Conservation (phyloP, 2,797 vertebrate species). For the Gadopsis bispinosus region DNA sequence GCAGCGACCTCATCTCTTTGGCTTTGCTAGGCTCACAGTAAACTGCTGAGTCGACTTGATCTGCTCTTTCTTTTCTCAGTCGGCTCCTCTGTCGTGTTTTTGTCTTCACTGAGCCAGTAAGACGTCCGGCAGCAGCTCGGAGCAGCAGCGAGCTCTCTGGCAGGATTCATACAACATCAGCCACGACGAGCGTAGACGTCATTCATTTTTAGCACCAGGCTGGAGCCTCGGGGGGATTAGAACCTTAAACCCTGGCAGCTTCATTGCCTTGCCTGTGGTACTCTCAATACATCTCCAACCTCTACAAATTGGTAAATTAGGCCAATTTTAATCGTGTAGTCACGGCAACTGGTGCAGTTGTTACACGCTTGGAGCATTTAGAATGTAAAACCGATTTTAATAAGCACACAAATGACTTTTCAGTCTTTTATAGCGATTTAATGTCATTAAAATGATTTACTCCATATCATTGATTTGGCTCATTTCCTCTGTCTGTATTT, state of each 20-base stretch:
- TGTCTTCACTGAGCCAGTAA: constrained; percentile 23
- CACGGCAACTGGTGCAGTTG: constrained; percentile 11
- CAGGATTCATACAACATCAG: constrained; percentile 12
- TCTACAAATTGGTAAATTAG: constrained; percentile 12
- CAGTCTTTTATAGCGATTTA: neutral
- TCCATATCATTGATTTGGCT: neutral
- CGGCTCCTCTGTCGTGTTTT: neutral
- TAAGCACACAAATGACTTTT: constrained; percentile 1
- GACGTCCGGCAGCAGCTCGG: constrained; percentile 13
- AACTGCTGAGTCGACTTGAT: constrained; percentile 17
- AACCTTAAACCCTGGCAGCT: neutral
- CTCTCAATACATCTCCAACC: neutral
- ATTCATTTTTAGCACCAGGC: neutral
- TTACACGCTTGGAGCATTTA: neutral
- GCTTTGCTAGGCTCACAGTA: neutral
- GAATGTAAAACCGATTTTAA: constrained; percentile 17
- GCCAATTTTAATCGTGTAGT: constrained; percentile 17
- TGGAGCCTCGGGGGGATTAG: neutral
- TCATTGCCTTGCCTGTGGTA: neutral
- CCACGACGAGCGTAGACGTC: too few relatives aligned
- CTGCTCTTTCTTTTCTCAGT: neutral
- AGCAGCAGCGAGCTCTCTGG: constrained; percentile 19
- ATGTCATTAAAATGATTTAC: neutral
- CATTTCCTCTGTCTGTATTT: neutral
- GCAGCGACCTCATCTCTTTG: neutral